Evolutionary conservation across 35 echinoderm and acorn worm genomes (phyloP).

Genomic region (Patiria miniata): DNA sequence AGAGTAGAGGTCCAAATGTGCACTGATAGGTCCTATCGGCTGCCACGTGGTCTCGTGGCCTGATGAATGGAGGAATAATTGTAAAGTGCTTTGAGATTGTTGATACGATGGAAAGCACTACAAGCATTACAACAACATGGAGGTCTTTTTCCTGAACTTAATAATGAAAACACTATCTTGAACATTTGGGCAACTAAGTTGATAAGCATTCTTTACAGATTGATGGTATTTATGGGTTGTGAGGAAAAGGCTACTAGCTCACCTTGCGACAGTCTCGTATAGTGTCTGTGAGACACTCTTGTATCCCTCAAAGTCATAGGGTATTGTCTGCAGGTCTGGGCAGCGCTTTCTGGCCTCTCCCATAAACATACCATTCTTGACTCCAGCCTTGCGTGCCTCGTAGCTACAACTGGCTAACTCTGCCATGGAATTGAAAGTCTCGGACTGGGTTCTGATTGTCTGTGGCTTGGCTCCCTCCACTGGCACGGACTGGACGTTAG

Average conservation of each 20-base stretch:
- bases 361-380: conserved; percentile 98
- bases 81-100: no score
- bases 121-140: no score
- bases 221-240: neutral
- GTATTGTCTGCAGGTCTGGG: conserved; percentile 89
- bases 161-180: no score
- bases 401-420: conserved; percentile 97
- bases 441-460: neutral
- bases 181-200: no score
- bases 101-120: no score
- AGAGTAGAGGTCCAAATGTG: no score
- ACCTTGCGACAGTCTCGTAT: conserved; percentile 97
- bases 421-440: conserved; percentile 87
- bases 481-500: neutral
- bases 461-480: neutral
- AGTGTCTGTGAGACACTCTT: conserved; percentile 73
- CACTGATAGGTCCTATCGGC: no score
- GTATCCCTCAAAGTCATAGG: conserved; percentile 98
- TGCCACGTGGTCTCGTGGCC: no score
- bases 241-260: neutral
- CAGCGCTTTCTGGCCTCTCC: conserved; percentile 81
- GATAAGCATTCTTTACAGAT: no score
- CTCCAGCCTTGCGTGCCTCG: conserved; percentile 80
- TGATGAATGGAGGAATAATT: no score
- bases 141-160: no score